Conservation (phyloP, 2,113 vertebrate species). For the Entelurus aequoreus region DNA sequence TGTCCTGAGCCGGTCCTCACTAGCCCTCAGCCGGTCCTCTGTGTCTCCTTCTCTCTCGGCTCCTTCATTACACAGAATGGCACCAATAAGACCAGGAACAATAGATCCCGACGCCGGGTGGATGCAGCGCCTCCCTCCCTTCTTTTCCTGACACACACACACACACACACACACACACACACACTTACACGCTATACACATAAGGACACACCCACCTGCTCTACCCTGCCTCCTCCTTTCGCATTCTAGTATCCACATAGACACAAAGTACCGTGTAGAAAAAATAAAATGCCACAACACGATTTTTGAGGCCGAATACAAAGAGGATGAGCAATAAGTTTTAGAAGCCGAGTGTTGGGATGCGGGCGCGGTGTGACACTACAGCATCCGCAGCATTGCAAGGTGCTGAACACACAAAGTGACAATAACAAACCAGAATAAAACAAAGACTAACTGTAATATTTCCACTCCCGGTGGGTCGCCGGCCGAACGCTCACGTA, state of each 20-base stretch:
- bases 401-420: too few relatives aligned
- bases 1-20: conserved; percentile 14
- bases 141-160: conserved; percentile 7
- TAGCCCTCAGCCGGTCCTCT: conserved; percentile 13
- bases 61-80: conserved; percentile 38
- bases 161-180: conserved; percentile 26
- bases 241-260: not conserved
- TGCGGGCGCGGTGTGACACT: too few relatives aligned
- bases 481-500: too few relatives aligned
- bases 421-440: too few relatives aligned
- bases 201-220: conserved; percentile 27
- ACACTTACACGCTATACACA: conserved; percentile 32
- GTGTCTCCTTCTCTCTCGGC: conserved; percentile 20
- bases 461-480: too few relatives aligned
- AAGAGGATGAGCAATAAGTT: too few relatives aligned
- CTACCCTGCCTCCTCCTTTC: conserved; percentile 19
- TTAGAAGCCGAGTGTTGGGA: too few relatives aligned
- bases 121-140: conserved; percentile 60
- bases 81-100: conserved; percentile 63
- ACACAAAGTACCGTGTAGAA: not conserved
- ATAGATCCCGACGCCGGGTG: conserved; percentile 64
- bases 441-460: too few relatives aligned
- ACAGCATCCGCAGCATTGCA: too few relatives aligned
- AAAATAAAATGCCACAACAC: too few relatives aligned
- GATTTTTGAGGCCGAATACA: too few relatives aligned